Conservation (phyloP, 2,797 vertebrate genomes). For the Smutsia gigantea region DNA sequence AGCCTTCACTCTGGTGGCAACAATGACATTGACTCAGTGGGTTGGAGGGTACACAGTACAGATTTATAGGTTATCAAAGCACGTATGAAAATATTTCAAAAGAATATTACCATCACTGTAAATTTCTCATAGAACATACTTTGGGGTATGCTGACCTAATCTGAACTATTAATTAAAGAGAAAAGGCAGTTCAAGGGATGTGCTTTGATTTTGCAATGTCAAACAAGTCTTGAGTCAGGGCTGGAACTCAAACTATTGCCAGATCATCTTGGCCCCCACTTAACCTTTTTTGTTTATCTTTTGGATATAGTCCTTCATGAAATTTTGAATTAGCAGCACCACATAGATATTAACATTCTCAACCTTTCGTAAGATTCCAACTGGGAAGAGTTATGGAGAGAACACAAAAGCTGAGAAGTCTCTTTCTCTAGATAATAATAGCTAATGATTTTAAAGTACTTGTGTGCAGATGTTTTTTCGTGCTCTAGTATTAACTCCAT, state of each 20-base stretch:
- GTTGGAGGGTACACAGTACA: background rate
- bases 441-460: background rate
- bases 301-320: background rate
- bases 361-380: background rate
- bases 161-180: slow-evolving; percentile 31
- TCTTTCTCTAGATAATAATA: background rate
- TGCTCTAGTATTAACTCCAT: background rate
- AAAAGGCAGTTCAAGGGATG: background rate
- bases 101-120: background rate
- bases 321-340: slow-evolving; percentile 13
- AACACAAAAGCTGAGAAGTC: background rate
- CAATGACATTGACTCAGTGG: background rate
- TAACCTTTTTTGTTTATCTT: slow-evolving; percentile 17
- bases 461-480: background rate
- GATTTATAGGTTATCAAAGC: background rate
- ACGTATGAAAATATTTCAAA: slow-evolving; percentile 13
- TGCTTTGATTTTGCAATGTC: slow-evolving; percentile 40
- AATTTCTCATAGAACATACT: slow-evolving; percentile 1
- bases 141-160: background rate
- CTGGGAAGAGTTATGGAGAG: background rate
- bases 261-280: background rate
- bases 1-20: background rate
- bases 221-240: background rate
- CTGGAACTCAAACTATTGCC: background rate
- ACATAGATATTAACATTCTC: slow-evolving; percentile 12